Evolutionary conservation across 1,140 invertebrate genomes (phyloP), one percentile per base, ranked within the genome.

Genomic region (Ditylenchus dipsaci): DNA sequence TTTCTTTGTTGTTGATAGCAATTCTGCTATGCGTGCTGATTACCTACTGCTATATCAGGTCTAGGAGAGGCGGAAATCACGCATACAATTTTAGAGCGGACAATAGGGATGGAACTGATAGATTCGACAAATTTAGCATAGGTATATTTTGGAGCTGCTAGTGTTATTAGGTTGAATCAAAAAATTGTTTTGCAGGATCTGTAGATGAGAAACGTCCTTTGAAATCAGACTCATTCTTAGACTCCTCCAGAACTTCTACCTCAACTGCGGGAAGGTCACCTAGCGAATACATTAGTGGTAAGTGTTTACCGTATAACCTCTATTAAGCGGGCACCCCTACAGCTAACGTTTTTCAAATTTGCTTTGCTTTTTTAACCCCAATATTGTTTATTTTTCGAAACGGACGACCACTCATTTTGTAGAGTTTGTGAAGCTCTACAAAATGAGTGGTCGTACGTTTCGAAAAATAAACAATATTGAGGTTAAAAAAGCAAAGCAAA

Each of bases 91-190:
- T 30, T n/a, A 45, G n/a, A 23, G 19, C 29, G 3, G 42, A 27
- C 1, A 45, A 19, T n/a, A 61, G 19, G 27, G 19, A 38, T 29
- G 29, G 29, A 19, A 17, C 3, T 45, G 59, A 30, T 61, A 19
- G 42, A 45, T 61, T 61, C n/a, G 27, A 30, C 38, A 45, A n/a
- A 15, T 61, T 61, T 30, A 38, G 59, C 27, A n/a, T 45, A 21
- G 59, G 29, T 61, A 5, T 61, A n/a, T 45, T 7, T 33, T 15
- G 15, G 17, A 38, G 57, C 57, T 61, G 29, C 7, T 23, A 7
- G 27, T 53, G 49, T 19, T 53, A 21, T 53, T 5, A 53, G 15
- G 3, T 21, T 45, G 11, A 45, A 45, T 45, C 43, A 45, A 11
- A 53, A 53, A 53, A 21, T 26, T 21, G 3, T 53, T 7, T 53